These are phyloP conservation scores for Micrastur ruficollis DNA, from an alignment of 2,797 vertebrate genomes.

Conservation along the genomic window DNA sequence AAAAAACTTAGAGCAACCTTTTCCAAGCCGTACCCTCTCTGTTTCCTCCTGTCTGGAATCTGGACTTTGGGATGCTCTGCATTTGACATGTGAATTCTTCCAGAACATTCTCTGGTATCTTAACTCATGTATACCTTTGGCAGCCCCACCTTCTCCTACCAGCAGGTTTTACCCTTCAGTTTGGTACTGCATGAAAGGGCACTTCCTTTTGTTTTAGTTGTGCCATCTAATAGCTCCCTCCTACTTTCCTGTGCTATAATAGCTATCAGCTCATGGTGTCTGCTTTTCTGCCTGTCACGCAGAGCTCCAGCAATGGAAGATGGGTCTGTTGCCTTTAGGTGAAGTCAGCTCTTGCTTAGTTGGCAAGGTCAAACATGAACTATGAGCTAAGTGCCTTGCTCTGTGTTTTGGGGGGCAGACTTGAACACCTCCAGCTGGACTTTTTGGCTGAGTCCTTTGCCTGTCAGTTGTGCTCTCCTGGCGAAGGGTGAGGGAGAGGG, in stretches of 20 bases:
- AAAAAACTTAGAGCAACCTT: neutral
- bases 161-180: neutral
- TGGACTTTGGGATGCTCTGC: neutral
- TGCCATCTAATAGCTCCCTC: neutral
- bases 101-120: neutral
- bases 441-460: neutral
- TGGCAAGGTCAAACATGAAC: neutral
- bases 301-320: neutral
- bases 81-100: neutral
- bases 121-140: neutral
- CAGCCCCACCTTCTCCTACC: neutral
- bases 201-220: neutral
- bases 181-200: neutral
- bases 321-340: neutral
- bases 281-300: neutral
- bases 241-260: neutral
- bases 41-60: neutral
- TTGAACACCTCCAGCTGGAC: neutral
- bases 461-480: neutral
- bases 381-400: neutral
- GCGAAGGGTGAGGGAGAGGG: neutral
- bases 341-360: neutral
- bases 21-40: neutral
- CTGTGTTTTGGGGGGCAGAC: neutral
- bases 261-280: neutral